These are phyloP conservation scores for Gavia stellata DNA, from an alignment of 2,113 vertebrate genomes.

Conservation along the genomic window DNA sequence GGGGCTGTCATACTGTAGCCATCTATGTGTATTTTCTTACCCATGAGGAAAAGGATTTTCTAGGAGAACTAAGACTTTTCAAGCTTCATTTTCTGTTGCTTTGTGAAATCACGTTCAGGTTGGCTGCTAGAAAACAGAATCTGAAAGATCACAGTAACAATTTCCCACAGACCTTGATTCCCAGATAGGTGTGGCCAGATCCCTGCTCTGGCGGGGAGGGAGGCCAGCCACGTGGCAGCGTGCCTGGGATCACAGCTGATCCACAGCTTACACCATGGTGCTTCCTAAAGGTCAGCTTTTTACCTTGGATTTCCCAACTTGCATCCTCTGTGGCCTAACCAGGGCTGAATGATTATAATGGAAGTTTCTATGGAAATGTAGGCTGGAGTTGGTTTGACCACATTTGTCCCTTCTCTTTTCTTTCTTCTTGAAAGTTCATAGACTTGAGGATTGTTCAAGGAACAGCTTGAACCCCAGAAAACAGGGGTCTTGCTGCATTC, in stretches of 20 bases:
- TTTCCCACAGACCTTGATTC: background rate
- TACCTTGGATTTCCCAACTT: background rate
- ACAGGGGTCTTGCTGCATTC: background rate
- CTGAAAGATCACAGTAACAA: background rate
- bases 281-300: background rate
- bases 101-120: background rate
- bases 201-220: background rate
- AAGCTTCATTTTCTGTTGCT: background rate
- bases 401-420: background rate
- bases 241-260: background rate
- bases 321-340: background rate
- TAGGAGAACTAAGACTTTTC: background rate
- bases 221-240: fast-evolving
- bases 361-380: background rate
- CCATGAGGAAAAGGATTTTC: background rate
- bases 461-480: background rate
- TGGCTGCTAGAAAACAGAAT: background rate
- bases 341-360: background rate
- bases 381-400: background rate
- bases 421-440: background rate
- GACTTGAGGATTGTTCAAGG: background rate
- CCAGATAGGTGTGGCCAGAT: background rate
- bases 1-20: background rate
- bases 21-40: background rate
- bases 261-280: background rate